Base-by-base conservation (phyloP, 2,888 invertebrate species). In the Meteorus colon region DNA sequence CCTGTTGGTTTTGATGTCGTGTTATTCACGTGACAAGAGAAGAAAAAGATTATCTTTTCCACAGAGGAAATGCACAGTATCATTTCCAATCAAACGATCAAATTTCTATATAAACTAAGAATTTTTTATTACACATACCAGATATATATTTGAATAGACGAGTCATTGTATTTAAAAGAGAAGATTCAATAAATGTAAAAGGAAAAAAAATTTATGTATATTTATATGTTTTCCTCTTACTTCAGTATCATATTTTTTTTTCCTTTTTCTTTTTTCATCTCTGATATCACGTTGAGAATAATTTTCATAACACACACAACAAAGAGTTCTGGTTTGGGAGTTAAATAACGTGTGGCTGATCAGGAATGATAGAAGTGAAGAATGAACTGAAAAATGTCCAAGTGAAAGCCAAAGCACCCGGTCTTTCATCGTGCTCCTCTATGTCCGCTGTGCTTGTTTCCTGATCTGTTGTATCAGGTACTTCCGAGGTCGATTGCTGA, bases 371-470 rank as follows among this genome's bases (percentile, higher is more conserved):
- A 0, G 98, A 98, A 12, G 97, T 94, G 89, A 98, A 97, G 90
- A 98, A 98, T 2, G 97, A 95, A 0, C 96, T 94, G 82, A 98
- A 93, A 89, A 98, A 96, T 86, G 96, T 96, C 95, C 96, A 96
- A 29, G 96, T 93, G 27, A 96, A 92, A 65, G 95, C 94, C 79
- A 96, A 90, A 78, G 95, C 89, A 77, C 94, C 92, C 67, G 94
- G 93, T 84, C 92, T 89, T 84, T 91, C 91, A 82, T 89, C 91
- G 79, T 87, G 89, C 67, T 83, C 84, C 75, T 85, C 85, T 19
- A 83, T 83, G 78, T 89, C 87, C 24, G 87, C 89, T 62, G 85
- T 85, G 62, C 86, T 85, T 31, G 84, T 84, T 66, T 87, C 86
- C 19, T 77, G 79, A 77, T 78, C 82, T 81, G 77, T 79, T 82